Percentiles rank a stretch among this genome's conserved stretches.
Conservation (phyloP, 2,888 invertebrate genomes). For the Stenchaetothrips biformis region DNA sequence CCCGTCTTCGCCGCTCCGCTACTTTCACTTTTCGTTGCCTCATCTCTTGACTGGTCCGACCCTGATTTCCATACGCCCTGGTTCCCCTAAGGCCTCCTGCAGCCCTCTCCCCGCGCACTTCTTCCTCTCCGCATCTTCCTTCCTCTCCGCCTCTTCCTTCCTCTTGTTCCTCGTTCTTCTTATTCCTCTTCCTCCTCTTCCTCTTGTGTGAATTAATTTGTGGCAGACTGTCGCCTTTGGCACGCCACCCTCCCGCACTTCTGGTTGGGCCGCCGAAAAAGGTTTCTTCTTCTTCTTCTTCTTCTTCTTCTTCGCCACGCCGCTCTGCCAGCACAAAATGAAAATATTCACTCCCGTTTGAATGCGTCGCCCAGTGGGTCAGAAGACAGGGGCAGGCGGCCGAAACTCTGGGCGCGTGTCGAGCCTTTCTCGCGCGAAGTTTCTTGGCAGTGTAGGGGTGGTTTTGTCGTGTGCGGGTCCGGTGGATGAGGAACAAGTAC, state of each 20-base stretch:
- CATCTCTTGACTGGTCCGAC: background rate
- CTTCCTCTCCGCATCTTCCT: background rate
- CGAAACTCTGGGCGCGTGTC: too few relatives aligned
- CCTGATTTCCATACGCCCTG: background rate
- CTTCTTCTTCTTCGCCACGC: too few relatives aligned
- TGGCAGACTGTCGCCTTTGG: background rate
- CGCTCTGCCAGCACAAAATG: too few relatives aligned
- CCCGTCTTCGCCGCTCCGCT: background rate
- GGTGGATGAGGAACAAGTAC: too few relatives aligned
- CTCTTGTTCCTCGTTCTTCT: background rate
- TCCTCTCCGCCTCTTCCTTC: background rate
- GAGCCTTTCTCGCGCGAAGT: too few relatives aligned
- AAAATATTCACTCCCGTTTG: too few relatives aligned
- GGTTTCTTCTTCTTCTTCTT: too few relatives aligned
- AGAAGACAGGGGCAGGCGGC: too few relatives aligned
- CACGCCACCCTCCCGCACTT: background rate
- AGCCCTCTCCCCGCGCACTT: background rate
- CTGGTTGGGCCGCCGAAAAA: too few relatives aligned
- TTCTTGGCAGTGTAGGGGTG: too few relatives aligned
- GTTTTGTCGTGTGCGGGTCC: too few relatives aligned
- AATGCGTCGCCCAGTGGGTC: too few relatives aligned
- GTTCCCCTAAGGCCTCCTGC: background rate
- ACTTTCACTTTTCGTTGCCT: background rate
- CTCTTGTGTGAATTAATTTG: constrained; percentile 4
- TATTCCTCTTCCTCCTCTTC: background rate